Evolutionary conservation across 2,113 vertebrate genomes (phyloP).

Genomic region (Arvicanthis niloticus): DNA sequence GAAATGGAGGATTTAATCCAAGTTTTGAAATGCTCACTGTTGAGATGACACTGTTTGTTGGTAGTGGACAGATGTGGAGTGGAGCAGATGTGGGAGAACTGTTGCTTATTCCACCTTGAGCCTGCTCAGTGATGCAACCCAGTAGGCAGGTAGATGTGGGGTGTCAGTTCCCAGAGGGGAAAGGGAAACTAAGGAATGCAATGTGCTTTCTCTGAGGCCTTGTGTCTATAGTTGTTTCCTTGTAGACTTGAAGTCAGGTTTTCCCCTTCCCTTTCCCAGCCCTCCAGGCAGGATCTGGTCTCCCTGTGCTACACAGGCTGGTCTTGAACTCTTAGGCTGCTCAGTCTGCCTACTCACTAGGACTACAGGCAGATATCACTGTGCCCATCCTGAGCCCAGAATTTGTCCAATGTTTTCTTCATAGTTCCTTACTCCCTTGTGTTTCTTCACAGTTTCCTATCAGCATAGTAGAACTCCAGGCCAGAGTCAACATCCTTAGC

Average conservation of each 20-base stretch:
- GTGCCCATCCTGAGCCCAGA: not conserved
- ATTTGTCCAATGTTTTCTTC: not conserved
- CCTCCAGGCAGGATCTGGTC: not conserved
- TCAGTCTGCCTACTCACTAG: not conserved
- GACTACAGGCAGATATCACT: not conserved
- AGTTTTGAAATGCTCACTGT: not conserved
- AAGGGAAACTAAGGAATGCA: not conserved
- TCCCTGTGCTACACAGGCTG: not conserved
- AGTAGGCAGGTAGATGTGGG: not conserved
- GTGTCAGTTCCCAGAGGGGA: not conserved
- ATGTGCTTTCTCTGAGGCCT: not conserved
- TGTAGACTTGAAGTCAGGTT: not conserved
- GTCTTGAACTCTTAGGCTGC: not conserved
- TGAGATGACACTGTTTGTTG: not conserved
- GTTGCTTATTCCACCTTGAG: not conserved
- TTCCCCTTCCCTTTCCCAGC: not conserved
- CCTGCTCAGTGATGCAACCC: not conserved
- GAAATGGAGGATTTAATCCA: not conserved
- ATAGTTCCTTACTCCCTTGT: not conserved
- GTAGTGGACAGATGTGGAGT: not conserved
- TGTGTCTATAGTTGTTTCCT: not conserved
- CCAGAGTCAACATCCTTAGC: slow-evolving; percentile 3
- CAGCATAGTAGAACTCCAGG: not conserved
- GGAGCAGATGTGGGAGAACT: not conserved
- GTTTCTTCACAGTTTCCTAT: slow-evolving; percentile 18